Evolutionary conservation across 1,140 invertebrate genomes (phyloP), one percentile per base, ranked within the genome.

Genomic region (Ditylenchus dipsaci): DNA sequence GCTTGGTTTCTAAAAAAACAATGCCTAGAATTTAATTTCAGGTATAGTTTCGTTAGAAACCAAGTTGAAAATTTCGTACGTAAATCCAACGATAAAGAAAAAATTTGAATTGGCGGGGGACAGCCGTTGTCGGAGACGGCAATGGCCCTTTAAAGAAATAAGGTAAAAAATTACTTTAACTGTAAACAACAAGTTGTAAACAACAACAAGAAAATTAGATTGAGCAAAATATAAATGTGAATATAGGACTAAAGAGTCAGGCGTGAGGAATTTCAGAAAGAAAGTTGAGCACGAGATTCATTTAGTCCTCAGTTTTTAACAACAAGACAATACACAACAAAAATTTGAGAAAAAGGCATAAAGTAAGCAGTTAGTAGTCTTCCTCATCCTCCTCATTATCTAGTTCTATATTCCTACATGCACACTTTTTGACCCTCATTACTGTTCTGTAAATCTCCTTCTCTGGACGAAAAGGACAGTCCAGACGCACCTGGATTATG

Each of bases 401-500:
- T 8, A 75, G 61, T 13, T 60, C 58, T 33, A 77, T 75, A 42
- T 76, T 76, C 30, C 71, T 30, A 42, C 75, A 76, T 3, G 66
- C 75, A 47, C 75, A 76, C 21, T 61, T 62, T 45, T 76, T 76
- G 8, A 76, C 76, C 27, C 75, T 67, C 8, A 76, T 59, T n/a
- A 76, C 49, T 23, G 72, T 76, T 21, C 77, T 57, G 7, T 53
- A 56, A 1, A 76, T 57, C 47, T 17, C 11, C 5, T 66, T 57
- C 38, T 81, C 72, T 19, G 7, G 66, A 27, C 75, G 68, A 21
- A 63, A 42, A 21, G 75, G 75, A 77, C 76, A 77, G n/a, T 80
- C 63, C 11, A 77, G 57, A 29, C 21, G 45, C 11, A 68, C 23
- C 67, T 68, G n/a, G 23, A 53, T 53, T 21, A 17, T n/a, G 8